A percentile compares a stretch with the other conserved stretches of the same genome.
Conservation (phyloP, 2,797 vertebrate species). For the Buceros bicornis region DNA sequence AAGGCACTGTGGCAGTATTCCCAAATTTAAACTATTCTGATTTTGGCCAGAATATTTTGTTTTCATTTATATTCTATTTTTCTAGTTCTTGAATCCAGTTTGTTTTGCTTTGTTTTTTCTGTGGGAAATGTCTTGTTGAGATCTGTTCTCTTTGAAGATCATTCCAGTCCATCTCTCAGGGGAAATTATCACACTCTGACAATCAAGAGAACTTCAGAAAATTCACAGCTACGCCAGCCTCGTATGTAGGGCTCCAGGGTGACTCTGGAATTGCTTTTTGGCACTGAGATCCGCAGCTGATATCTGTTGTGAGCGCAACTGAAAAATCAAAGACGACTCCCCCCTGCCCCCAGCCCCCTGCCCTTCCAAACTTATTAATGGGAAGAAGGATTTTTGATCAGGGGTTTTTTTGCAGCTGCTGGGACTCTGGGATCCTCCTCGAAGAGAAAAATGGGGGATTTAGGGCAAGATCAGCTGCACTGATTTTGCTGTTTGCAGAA, state of each 20-base stretch:
- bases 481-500: background rate
- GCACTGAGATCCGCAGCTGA: background rate
- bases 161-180: background rate
- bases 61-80: background rate
- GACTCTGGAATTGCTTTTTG: background rate
- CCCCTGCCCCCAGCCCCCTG: no score
- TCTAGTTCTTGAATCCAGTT: rapidly evolving
- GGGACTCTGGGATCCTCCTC: background rate
- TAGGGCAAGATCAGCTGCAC: background rate
- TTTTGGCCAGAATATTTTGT: background rate
- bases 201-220: background rate
- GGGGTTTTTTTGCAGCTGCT: background rate
- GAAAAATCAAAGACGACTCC: background rate
- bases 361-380: background rate
- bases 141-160: background rate
- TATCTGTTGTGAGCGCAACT: background rate
- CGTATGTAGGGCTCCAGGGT: background rate
- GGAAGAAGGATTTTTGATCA: background rate
- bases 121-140: background rate
- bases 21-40: rapidly evolving
- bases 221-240: background rate
- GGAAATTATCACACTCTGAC: background rate
- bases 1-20: background rate
- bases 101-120: background rate
- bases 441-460: background rate